Evolutionary conservation across 1,140 invertebrate genomes (phyloP).

Genomic region (Helicoverpa armigera): DNA sequence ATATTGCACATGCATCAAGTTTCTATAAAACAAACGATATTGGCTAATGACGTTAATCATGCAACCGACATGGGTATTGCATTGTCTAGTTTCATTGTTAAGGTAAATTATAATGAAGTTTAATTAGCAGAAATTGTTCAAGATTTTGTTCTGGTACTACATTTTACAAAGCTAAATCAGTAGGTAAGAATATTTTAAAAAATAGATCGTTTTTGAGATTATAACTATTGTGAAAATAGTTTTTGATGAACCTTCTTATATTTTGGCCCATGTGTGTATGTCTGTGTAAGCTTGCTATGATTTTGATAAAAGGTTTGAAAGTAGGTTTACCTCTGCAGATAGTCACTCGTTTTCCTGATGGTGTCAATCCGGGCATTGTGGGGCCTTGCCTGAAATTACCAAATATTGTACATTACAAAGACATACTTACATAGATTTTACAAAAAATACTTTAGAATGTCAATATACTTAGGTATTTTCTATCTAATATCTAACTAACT

Average conservation of each 20-base stretch:
- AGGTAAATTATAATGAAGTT: neutral
- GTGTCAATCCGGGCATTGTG: constrained; percentile 92
- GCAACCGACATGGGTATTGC: neutral
- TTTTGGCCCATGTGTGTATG: no score
- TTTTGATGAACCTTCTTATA: no score
- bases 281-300: neutral
- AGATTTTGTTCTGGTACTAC: neutral
- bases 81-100: neutral
- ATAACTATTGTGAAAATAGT: no score
- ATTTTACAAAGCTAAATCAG: no score
- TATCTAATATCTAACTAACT: no score
- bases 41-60: constrained; percentile 5
- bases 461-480: no score
- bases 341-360: constrained; percentile 91
- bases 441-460: no score
- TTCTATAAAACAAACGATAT: neutral
- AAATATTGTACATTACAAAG: neutral
- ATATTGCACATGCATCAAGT: neutral
- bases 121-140: neutral
- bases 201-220: no score
- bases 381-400: constrained; percentile 89
- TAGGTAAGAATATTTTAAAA: no score
- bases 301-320: neutral
- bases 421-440: neutral
- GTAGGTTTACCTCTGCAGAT: constrained; percentile 74